These are phyloP conservation scores for Neotoxoptera formosana DNA, from an alignment of 1,140 invertebrate genomes.

Conservation along the genomic window DNA sequence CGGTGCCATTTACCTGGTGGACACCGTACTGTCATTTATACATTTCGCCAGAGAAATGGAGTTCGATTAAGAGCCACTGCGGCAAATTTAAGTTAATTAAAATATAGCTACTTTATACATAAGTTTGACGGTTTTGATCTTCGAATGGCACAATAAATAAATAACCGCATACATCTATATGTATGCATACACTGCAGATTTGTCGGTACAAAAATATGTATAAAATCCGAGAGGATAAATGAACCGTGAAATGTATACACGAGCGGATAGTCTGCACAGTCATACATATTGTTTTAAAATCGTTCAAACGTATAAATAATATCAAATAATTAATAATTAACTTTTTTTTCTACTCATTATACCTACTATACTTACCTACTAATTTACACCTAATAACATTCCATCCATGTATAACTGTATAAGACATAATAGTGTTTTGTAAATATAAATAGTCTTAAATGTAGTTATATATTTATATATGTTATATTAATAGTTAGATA, in stretches of 20 bases:
- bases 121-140: neutral
- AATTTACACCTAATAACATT: neutral
- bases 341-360: neutral
- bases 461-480: constrained; percentile 13
- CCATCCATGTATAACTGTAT: neutral
- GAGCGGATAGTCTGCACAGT: neutral
- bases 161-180: neutral
- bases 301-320: neutral
- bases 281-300: neutral
- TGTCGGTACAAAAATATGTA: neutral
- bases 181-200: neutral
- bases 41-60: constrained; percentile 73
- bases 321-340: neutral
- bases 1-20: constrained; percentile 78
- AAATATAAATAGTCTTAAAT: constrained; percentile 2
- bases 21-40: constrained; percentile 77
- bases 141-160: neutral
- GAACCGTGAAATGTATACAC: neutral
- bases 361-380: too few species aligned
- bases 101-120: neutral
- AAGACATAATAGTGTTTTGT: neutral
- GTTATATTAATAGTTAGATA: neutral
- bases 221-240: neutral
- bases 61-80: constrained; percentile 59
- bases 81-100: neutral